Evolutionary conservation across 2,797 vertebrate genomes (phyloP), one percentile per base, ranked within the genome.

Genomic region (Cyclopterus lumpus): DNA sequence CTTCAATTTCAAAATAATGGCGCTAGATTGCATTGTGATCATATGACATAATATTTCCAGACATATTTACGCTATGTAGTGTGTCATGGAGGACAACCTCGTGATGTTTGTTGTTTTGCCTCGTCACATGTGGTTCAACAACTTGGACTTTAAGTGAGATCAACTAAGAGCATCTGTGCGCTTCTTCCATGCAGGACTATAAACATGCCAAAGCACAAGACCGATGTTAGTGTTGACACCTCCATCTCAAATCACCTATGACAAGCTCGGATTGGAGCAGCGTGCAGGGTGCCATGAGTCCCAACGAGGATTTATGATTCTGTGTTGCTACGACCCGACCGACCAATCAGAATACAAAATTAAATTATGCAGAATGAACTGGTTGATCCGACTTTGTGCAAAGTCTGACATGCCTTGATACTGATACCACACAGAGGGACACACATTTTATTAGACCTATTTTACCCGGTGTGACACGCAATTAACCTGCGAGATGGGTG

Each of bases 361-460:
- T 18, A 46, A 69, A 59, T 26, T 15, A 63, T 53, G 30, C 40
- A 71, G 48, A 68, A 61, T 8, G 22, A 42, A 55, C 40, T 0
- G 32, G n/a, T 22, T 58, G 58, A 64, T 14, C 34, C 4, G 12
- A 44, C 57, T 18, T 18, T 24, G 67, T 58, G 49, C 46, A 67
- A 64, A 55, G 61, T n/a, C 18, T 32, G n/a, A 28, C 42, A 16
- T 14, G 38, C 38, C 38, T 42, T 3, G 14, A 42, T 42, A 20
- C 59, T 44, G 46, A 60, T 34, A 42, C 22, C 18, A 5, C 16
- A 5, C 34, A 38, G 46, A 5, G 58, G 73, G 57, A 67, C 71
- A 80, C 68, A 55, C 36, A 59, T 80, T 74, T 70, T 57, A 67
- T 42, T 55, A 15, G 46, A 48, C 40, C 14, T 7, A 6, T 30